Evolutionary conservation across 1,140 invertebrate genomes (phyloP).

Genomic region (Musca vetustissima): DNA sequence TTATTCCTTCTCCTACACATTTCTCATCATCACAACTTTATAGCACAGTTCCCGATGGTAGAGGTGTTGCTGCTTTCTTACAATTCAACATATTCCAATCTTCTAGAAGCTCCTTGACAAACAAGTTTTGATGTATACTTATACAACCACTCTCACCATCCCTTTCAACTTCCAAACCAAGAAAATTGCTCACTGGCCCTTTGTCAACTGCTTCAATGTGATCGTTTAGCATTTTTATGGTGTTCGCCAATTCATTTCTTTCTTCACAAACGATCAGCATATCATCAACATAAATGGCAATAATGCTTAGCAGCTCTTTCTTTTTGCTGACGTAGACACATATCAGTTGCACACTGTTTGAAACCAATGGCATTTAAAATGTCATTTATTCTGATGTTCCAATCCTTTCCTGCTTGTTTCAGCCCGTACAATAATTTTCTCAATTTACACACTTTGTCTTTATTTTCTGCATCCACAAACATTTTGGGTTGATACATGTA

Average conservation of each 20-base stretch:
- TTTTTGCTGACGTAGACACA: neutral
- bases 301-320: neutral
- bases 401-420: slow-evolving; percentile 44
- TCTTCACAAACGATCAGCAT: neutral
- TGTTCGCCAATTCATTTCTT: neutral
- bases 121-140: slow-evolving; percentile 5
- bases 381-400: slow-evolving; percentile 33
- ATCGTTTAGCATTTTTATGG: neutral
- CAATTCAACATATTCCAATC: neutral
- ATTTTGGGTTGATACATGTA: slow-evolving; percentile 55
- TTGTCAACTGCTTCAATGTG: neutral
- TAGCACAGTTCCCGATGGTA: slow-evolving; percentile 4
- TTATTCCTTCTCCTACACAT: neutral
- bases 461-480: slow-evolving; percentile 31
- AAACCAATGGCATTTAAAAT: slow-evolving; percentile 12
- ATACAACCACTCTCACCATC: neutral
- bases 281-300: neutral
- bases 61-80: slow-evolving; percentile 12
- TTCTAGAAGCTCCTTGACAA: neutral
- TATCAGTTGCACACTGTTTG: slow-evolving; percentile 28
- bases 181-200: neutral
- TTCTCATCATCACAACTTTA: slow-evolving; percentile 16
- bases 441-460: slow-evolving; percentile 5
- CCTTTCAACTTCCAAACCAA: neutral
- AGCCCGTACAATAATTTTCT: slow-evolving; percentile 41